Base-by-base conservation (phyloP, 2,113 vertebrate genomes). In the Corythaixoides concolor region DNA sequence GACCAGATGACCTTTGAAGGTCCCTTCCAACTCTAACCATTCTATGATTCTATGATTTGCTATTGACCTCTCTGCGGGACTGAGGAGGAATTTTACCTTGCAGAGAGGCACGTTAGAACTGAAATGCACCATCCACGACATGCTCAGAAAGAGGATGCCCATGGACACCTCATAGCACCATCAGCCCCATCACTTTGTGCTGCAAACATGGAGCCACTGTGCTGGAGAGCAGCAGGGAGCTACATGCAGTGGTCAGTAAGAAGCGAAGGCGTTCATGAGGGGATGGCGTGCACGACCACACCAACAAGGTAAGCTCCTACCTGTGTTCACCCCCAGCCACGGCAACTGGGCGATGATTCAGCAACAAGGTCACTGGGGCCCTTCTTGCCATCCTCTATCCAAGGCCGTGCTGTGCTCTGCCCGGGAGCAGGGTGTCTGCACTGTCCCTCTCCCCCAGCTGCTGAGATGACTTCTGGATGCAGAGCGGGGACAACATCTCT, bases 381-480 rank as follows among this genome's bases (percentile, higher is more conserved):
- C 16, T 55, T 66, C 59, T 67, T 33, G 27, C 17, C 39, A 33
- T 33, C 39, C n/a, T 45, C 30, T 50, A 8, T 5, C 23, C 39
- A 15, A 66, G 41, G 24, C 32, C 3, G 1, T 9, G 15, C 16
- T 21, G 9, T 4, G 35, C 50, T 80, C 8, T 6, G 50, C 45
- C 9, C 1, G 0, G 45, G 63, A 86, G 63, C 23, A 16, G 12
- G 23, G 41, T 26, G 15, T 32, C 35, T 1, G 0, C 6, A 1
- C 45, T 35, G 27, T 11, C 26, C 23, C 15, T 26, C n/a, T 69
- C 20, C 43, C 27, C 12, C 6, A 13, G 62, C 18, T 0, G 2
- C 81, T 33, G 15, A 13, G 45, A 15, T 6, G 12, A 20, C 59
- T 56, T 72, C 76, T 73, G 21, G 53, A 62, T 27, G 20, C 17